Conservation (phyloP, 2,888 invertebrate genomes). For the Coleophora flavipennella region DNA sequence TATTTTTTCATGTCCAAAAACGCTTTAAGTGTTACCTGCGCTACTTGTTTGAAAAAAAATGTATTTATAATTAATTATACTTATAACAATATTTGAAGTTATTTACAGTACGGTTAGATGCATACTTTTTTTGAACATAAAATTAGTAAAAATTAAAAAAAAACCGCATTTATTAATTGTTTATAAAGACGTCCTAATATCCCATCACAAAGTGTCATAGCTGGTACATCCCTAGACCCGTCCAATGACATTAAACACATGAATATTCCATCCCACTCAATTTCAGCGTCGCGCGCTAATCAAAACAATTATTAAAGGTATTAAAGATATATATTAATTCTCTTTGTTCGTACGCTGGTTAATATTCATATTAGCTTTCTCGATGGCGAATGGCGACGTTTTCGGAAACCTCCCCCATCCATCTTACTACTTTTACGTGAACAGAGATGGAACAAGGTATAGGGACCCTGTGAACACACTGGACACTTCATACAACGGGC, state of each 20-base stretch:
- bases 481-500: too few species aligned
- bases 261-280: conserved; percentile 41
- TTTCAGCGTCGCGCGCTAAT: conserved; percentile 32
- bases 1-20: too few species aligned
- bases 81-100: too few species aligned
- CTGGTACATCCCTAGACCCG: neutral
- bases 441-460: too few species aligned
- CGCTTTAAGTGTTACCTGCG: too few species aligned
- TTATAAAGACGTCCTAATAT: neutral
- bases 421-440: conserved; percentile 7
- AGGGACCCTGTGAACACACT: too few species aligned
- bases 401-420: conserved; percentile 13
- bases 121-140: too few species aligned
- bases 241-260: conserved; percentile 13
- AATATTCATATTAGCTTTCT: conserved; percentile 33
- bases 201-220: neutral
- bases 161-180: too few species aligned
- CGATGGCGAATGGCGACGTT: conserved; percentile 21
- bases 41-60: too few species aligned
- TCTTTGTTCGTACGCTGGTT: conserved; percentile 34
- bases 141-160: too few species aligned
- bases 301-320: conserved; percentile 30
- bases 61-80: too few species aligned
- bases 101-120: too few species aligned
- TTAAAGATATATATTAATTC: conserved; percentile 29